Evolutionary conservation across 2,113 vertebrate species (phyloP), one percentile per base, ranked within the genome.

Genomic region (Tachysurus vachellii): DNA sequence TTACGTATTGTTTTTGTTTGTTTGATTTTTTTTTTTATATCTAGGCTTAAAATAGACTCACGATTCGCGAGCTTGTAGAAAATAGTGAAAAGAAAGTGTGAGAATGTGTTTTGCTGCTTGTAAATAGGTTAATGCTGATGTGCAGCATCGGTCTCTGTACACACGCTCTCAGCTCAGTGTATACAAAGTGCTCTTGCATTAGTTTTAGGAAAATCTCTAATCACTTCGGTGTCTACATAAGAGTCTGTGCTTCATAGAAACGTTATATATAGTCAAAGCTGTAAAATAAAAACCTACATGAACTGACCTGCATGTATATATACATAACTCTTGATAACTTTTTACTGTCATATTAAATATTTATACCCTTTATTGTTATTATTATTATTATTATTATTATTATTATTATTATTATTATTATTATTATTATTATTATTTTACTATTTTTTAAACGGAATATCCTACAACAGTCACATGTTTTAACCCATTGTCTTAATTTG

Each of bases 321-420:
- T 19, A 76, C 73, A 26, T 5, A 76, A 71, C 14, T 14, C 0
- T 4, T 75, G n/a, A 16, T 0, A 21, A 71, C 2, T 54, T 4
- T 5, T 13, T 13, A n/a, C 10, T 7, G 21, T 21, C 26, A 77
- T 75, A 5, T 44, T 11, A 75, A 75, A 68, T 68, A 42, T 3
- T 53, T 53, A 2, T 53, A 77, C 23, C 26, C 10, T 21, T 77
- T n/a, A 53, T 50, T 77, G 53, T 53, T 54, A 54, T 54, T 50
- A 76, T 76, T 50, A 76, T 50, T 79, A 79, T 56, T 79, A 31
- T 28, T 79, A 79, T 53, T 79, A 79, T 79, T 73, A 44, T 53
- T 53, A 53, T 77, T 31, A 77, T 7, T 77, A 28, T 54, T 16
- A 77, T 16, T 77, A n/a, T 77, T 14, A 79, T 79, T 73, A 44